A percentile compares a stretch with the other conserved stretches of the same genome.
Evolutionary conservation across 2,797 vertebrate genomes (phyloP).

Genomic region (Bufotes viridis): DNA sequence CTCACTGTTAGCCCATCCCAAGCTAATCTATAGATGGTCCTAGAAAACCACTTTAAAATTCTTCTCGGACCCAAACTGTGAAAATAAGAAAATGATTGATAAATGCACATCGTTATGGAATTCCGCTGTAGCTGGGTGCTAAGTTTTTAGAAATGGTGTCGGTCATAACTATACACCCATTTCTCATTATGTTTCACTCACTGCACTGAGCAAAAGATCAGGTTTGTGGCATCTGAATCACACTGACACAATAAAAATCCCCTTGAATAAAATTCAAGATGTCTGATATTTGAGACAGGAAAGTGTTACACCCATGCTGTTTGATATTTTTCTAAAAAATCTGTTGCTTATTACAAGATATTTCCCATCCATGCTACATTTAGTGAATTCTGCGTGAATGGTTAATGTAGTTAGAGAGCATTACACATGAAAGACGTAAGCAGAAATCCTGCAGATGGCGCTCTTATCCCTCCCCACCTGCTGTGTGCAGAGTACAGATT

Average conservation of each 20-base stretch:
- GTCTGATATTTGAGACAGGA: background rate
- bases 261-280: background rate
- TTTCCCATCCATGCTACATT: background rate
- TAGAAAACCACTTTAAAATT: no score
- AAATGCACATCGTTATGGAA: background rate
- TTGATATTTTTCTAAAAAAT: background rate
- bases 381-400: background rate
- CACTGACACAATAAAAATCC: background rate
- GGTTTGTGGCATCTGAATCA: background rate
- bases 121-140: background rate
- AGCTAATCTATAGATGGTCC: no score
- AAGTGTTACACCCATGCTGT: background rate
- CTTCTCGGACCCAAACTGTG: background rate
- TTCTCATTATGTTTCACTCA: background rate
- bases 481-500: constrained; percentile 75
- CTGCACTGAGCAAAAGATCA: background rate
- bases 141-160: background rate
- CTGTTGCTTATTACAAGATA: background rate
- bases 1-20: no score
- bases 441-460: constrained; percentile 82
- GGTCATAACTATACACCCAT: background rate
- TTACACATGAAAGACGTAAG: background rate
- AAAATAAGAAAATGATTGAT: background rate
- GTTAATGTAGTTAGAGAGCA: background rate
- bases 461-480: constrained; percentile 78